phyloP scores from a whole-genome alignment of 37 sponge, comb jelly and placozoan genomes.

The Cliona cf. orientalis region DNA sequence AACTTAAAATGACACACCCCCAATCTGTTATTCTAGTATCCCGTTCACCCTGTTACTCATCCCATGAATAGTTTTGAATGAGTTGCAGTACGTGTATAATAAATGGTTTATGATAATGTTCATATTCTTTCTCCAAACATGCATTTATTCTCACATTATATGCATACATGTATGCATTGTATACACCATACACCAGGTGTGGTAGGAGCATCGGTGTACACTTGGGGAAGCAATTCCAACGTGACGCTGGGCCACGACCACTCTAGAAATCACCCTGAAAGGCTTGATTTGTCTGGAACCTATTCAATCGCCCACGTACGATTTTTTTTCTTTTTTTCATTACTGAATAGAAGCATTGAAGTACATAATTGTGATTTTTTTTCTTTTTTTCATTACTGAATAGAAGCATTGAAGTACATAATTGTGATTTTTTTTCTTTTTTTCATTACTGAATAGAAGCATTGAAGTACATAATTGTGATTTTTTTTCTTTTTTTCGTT shows the following conservation, averaged over 20 bases:
- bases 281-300: slow-evolving; percentile 16
- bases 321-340: too few species aligned
- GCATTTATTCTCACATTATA: too few species aligned
- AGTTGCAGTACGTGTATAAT: too few species aligned
- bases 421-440: background rate
- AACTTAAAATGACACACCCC: background rate
- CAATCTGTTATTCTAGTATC: background rate
- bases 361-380: background rate
- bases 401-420: too few species aligned
- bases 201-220: slow-evolving; percentile 17
- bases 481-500: background rate
- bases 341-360: too few species aligned
- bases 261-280: slow-evolving; percentile 43
- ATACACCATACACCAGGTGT: too few species aligned
- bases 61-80: too few species aligned
- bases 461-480: background rate
- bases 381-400: background rate
- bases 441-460: too few species aligned
- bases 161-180: too few species aligned
- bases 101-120: too few species aligned
- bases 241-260: slow-evolving; percentile 80
- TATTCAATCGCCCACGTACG: slow-evolving; percentile 38
- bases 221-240: slow-evolving; percentile 86
- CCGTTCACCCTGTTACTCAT: too few species aligned
- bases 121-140: too few species aligned